Conservation (phyloP, 2,888 invertebrate genomes). For the Drosophila longiperda region DNA sequence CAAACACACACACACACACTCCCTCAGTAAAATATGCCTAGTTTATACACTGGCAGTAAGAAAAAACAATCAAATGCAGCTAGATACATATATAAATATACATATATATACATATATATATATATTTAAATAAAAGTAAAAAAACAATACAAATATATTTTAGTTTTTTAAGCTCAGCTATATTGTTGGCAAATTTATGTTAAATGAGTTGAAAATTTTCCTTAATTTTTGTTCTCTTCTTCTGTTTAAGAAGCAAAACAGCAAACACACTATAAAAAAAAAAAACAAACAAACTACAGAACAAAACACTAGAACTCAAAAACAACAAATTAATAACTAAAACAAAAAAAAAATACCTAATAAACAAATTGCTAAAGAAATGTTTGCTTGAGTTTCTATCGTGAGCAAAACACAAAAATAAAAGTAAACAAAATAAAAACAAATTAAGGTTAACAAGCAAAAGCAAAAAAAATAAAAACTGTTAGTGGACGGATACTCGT, state of each 20-base stretch:
- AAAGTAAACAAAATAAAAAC: slow-evolving; percentile 15
- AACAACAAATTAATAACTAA: slow-evolving; percentile 38
- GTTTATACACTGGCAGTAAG: slow-evolving; percentile 42
- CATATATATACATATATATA: slow-evolving; percentile 29
- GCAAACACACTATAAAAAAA: slow-evolving; percentile 36
- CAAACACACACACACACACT: slow-evolving; percentile 36
- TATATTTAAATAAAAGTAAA: slow-evolving; percentile 25
- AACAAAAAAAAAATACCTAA: slow-evolving; percentile 35
- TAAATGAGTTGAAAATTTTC: slow-evolving; percentile 60
- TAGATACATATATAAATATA: slow-evolving; percentile 51
- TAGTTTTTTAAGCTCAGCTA: slow-evolving; percentile 69
- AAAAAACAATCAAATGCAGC: slow-evolving; percentile 60
- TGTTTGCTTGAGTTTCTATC: slow-evolving; percentile 64
- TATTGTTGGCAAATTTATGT: slow-evolving; percentile 62
- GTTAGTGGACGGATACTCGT: slow-evolving; percentile 75
- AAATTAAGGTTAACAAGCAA: slow-evolving; percentile 54
- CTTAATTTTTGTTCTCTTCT: slow-evolving; percentile 47
- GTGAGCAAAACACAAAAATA: slow-evolving; percentile 33
- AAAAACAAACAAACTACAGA: slow-evolving; percentile 52
- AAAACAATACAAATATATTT: slow-evolving; percentile 44
- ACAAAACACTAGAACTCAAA: slow-evolving; percentile 52
- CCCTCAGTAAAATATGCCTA: slow-evolving; percentile 38
- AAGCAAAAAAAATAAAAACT: slow-evolving; percentile 60
- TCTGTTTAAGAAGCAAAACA: slow-evolving; percentile 47
- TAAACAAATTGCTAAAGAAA: slow-evolving; percentile 57